phyloP scores from a whole-genome alignment of 2,888 invertebrate species.

The Parnassius glacialis region DNA sequence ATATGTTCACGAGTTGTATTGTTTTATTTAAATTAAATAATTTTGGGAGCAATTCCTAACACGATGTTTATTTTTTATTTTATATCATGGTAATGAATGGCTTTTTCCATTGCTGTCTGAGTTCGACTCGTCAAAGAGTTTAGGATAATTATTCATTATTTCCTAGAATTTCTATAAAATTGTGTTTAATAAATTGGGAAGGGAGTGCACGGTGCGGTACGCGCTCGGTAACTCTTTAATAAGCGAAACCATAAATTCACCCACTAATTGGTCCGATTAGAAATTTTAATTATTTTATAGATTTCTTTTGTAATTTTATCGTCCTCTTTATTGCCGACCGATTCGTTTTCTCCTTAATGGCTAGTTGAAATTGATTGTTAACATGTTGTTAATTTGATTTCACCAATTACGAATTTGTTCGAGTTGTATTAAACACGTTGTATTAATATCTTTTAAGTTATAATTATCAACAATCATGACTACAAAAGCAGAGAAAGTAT shows the following conservation, averaged over 20 bases:
- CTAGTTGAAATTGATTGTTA: conserved; percentile 73
- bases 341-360: conserved; percentile 70
- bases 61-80: too few species aligned
- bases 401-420: conserved; percentile 60
- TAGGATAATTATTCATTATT: too few species aligned
- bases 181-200: too few species aligned
- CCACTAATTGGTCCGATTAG: conserved; percentile 74
- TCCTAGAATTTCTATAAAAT: too few species aligned
- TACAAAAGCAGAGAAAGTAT: conserved; percentile 22
- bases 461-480: conserved; percentile 25
- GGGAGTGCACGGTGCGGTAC: conserved; percentile 16
- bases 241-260: conserved; percentile 69
- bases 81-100: too few species aligned
- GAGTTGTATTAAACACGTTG: conserved; percentile 39
- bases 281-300: conserved; percentile 75
- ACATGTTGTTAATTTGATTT: conserved; percentile 66
- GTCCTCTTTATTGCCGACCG: conserved; percentile 63
- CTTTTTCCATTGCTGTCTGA: too few species aligned
- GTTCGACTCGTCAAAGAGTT: too few species aligned
- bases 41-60: too few species aligned
- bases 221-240: conserved; percentile 38
- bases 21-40: too few species aligned
- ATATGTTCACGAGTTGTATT: too few species aligned
- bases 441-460: conserved; percentile 28
- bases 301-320: conserved; percentile 79